phyloP scores from a whole-genome alignment of 2,113 vertebrate genomes.

The Pelecanus crispus region DNA sequence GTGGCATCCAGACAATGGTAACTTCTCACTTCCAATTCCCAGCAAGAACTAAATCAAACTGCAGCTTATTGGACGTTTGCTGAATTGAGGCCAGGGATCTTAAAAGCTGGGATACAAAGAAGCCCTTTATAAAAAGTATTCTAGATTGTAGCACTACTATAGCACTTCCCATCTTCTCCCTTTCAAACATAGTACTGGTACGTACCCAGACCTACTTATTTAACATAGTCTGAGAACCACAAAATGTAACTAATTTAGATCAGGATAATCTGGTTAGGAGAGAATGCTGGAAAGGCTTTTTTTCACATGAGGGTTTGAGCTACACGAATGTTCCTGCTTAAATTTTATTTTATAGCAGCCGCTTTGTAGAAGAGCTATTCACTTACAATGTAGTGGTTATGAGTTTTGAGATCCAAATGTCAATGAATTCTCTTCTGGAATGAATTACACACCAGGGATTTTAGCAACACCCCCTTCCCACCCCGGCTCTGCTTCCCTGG shows the following conservation, averaged over 20 bases:
- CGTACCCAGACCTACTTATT: neutral
- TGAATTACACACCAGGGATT: constrained; percentile 5
- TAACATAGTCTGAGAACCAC: neutral
- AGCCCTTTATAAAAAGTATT: constrained; percentile 30
- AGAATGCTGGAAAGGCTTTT: neutral
- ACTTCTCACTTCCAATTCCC: constrained; percentile 33
- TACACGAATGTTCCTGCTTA: neutral
- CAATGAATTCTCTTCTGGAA: constrained; percentile 40
- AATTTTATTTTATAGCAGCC: neutral
- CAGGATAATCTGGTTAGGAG: neutral
- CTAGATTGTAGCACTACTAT: neutral
- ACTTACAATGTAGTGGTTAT: neutral
- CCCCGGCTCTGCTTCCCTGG: neutral
- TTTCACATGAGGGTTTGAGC: neutral
- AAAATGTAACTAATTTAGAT: neutral
- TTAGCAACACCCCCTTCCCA: neutral
- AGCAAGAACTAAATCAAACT: constrained; percentile 34
- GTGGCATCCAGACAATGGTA: constrained; percentile 38
- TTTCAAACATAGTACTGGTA: neutral
- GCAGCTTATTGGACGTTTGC: constrained; percentile 24
- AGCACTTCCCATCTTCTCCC: neutral
- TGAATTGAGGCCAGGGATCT: constrained; percentile 45
- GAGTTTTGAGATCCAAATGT: constrained; percentile 13
- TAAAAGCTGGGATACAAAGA: constrained; percentile 47
- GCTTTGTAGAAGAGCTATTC: neutral